Evolutionary conservation across 2,113 vertebrate species (phyloP), one percentile per base, ranked within the genome.

Genomic region (Corapipo altera): DNA sequence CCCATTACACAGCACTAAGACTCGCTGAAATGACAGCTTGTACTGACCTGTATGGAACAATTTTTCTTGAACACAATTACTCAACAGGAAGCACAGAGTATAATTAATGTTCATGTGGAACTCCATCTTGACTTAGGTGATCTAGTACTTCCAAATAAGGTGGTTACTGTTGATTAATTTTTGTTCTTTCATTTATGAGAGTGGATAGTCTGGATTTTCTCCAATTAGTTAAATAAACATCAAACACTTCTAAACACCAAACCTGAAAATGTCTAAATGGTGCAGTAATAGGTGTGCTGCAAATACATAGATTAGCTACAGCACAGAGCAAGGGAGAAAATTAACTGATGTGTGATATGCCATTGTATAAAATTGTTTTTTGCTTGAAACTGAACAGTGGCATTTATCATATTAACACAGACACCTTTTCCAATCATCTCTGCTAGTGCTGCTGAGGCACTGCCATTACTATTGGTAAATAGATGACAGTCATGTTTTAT

Each of bases 41-140:
- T 33, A 46, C 59, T 49, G 66, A 93, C 32, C 59, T 69, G n/a
- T n/a, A 26, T 6, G 0, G 67, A 89, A 37, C 48, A 23, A 54
- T 41, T 92, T 95, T 91, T 88, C 77, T 72, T 77, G 69, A 84
- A 21, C 15, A 14, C 71, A 86, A 85, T 96, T 90, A 87, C 55
- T 83, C 79, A 77, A 69, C 51, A 76, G 82, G 84, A 96, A 94
- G 57, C 32, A 70, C 16, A 59, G 43, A 64, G 33, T 48, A 88
- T 91, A 93, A 93, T 96, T 92, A 95, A 96, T 90, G 85, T 78
- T 90, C 59, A 13, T 44, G 39, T 57, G 75, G 64, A 88, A 78
- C n/a, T 92, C 72, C 58, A 88, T 94, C 91, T 91, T 93, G 86
- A 91, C 75, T 85, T 85, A 41, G 43, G 74, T 88, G 62, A 83